These are phyloP conservation scores for Drosophila leonis DNA, from an alignment of 2,888 invertebrate genomes.

Conservation along the genomic window DNA sequence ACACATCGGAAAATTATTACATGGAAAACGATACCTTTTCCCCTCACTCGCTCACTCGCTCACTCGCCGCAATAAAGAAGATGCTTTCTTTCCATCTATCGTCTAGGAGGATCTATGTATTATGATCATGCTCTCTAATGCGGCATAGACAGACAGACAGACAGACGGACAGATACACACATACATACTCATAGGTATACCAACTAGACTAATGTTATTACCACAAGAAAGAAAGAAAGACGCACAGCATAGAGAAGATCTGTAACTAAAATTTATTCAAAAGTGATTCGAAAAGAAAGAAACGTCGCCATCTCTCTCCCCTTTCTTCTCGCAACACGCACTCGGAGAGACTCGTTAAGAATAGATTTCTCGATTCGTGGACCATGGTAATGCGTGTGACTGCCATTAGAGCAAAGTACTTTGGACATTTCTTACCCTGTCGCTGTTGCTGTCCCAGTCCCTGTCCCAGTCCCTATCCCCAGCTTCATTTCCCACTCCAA, in stretches of 20 bases:
- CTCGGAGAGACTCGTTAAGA: conserved; percentile 56
- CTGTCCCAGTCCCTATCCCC: not conserved
- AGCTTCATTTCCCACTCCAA: conserved; percentile 19
- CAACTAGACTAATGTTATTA: conserved; percentile 78
- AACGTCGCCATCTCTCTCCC: conserved; percentile 67
- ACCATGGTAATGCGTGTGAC: conserved; percentile 72
- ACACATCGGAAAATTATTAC: conserved; percentile 72
- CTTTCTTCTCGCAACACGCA: conserved; percentile 57
- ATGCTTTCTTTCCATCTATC: conserved; percentile 74
- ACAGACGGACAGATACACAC: conserved; percentile 4
- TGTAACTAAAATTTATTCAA: conserved; percentile 78
- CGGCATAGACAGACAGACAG: conserved; percentile 3
- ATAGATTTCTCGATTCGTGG: conserved; percentile 53
- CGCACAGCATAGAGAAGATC: conserved; percentile 45
- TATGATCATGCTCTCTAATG: conserved; percentile 36
- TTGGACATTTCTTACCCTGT: conserved; percentile 40
- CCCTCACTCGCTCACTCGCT: conserved; percentile 1
- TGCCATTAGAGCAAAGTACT: conserved; percentile 76
- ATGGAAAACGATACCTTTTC: conserved; percentile 78
- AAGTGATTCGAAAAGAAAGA: conserved; percentile 65
- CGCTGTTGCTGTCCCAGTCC: not conserved
- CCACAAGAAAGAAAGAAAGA: conserved; percentile 55
- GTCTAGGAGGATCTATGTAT: conserved; percentile 60
- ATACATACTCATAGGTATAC: conserved; percentile 13
- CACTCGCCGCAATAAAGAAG: conserved; percentile 50